A percentile compares a stretch with the other conserved stretches of the same genome.
Conservation (phyloP, 2,113 vertebrate genomes). For the Lycocorax pyrrhopterus region DNA sequence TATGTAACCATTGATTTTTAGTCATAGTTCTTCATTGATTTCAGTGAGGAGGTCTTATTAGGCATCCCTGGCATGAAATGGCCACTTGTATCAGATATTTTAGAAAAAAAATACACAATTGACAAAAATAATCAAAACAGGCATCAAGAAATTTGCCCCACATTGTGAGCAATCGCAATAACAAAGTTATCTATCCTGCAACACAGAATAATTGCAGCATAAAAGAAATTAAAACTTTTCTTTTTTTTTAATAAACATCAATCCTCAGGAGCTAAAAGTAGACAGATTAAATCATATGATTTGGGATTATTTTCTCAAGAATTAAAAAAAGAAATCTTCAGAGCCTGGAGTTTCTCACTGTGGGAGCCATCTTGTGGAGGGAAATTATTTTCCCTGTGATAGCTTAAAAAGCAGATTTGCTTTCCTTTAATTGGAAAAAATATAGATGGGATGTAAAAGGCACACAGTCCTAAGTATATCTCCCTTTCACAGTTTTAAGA, state of each 20-base stretch:
- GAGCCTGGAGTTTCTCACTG: neutral
- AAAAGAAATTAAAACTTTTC: neutral
- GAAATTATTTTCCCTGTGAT: neutral
- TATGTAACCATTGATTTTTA: slow-evolving; percentile 3
- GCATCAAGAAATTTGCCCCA: neutral
- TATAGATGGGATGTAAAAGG: neutral
- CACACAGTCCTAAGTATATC: neutral
- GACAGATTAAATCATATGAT: neutral
- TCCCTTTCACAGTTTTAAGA: neutral
- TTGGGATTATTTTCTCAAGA: neutral
- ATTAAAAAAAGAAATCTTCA: neutral
- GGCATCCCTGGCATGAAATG: neutral
- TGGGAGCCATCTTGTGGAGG: slow-evolving; percentile 28
- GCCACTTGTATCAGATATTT: neutral
- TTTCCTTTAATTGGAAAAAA: neutral
- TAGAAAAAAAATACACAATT: neutral
- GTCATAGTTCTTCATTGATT: neutral
- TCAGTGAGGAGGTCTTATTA: neutral
- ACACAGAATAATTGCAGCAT: neutral
- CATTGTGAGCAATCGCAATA: neutral
- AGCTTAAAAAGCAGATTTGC: neutral
- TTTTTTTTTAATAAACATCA: neutral
- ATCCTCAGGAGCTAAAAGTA: neutral
- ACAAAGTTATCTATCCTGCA: neutral
- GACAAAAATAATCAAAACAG: neutral